phyloP scores from a whole-genome alignment of 1,140 invertebrate species.

The Ylistrum balloti region DNA sequence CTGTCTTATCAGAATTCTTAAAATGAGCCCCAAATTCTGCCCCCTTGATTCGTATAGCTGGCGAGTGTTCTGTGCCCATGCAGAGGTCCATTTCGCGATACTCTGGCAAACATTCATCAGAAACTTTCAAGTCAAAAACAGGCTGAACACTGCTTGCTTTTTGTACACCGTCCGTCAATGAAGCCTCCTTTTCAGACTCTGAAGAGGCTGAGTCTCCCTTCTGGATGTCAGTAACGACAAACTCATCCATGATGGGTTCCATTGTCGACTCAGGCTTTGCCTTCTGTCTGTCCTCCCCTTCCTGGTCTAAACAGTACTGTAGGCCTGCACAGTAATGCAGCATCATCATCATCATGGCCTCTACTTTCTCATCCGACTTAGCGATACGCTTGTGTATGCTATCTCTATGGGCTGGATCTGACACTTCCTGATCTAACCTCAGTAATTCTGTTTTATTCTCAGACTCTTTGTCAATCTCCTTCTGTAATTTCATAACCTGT shows the following conservation, averaged over 20 bases:
- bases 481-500: constrained; percentile 89
- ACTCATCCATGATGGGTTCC: constrained; percentile 13
- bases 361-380: constrained; percentile 89
- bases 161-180: background rate
- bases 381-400: constrained; percentile 82
- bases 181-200: constrained; percentile 38
- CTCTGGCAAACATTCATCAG: background rate
- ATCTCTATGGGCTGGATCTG: constrained; percentile 83
- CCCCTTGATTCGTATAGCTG: background rate
- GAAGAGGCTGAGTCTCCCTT: background rate
- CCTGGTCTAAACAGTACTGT: constrained; percentile 86
- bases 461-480: constrained; percentile 87
- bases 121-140: background rate
- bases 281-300: constrained; percentile 76
- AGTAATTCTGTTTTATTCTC: constrained; percentile 83
- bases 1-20: background rate
- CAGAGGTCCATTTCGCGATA: background rate
- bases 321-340: constrained; percentile 93
- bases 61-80: background rate
- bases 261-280: background rate
- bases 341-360: constrained; percentile 91
- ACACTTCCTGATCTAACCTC: constrained; percentile 81
- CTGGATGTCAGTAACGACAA: background rate
- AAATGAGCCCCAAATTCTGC: constrained; percentile 1
- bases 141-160: background rate